These are phyloP conservation scores for Malacoraja senta DNA, from an alignment of 2,797 vertebrate species.

Conservation along the genomic window DNA sequence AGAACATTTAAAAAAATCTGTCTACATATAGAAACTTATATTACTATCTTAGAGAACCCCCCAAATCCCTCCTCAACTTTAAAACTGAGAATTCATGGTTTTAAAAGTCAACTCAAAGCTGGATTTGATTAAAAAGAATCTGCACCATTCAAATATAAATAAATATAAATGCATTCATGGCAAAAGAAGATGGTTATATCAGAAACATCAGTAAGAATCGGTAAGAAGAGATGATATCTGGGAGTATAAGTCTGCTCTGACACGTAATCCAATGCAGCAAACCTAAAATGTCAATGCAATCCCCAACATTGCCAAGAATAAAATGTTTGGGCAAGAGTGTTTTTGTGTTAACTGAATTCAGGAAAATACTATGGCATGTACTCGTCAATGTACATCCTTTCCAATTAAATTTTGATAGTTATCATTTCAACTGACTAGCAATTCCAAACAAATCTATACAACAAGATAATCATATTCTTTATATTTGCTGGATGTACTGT, in stretches of 20 bases:
- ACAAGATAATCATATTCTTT: background rate
- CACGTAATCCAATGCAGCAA: background rate
- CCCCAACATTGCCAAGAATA: background rate
- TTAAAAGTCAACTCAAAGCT: background rate
- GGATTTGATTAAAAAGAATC: background rate
- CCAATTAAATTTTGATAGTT: background rate
- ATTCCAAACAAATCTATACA: background rate
- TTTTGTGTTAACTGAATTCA: background rate
- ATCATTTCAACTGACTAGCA: background rate
- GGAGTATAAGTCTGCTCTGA: background rate
- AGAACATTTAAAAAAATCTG: background rate
- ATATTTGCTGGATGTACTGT: background rate
- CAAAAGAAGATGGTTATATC: background rate
- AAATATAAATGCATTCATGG: background rate
- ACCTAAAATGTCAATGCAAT: background rate
- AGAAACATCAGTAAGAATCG: background rate
- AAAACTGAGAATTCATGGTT: background rate
- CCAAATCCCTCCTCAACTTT: background rate
- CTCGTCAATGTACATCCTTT: background rate
- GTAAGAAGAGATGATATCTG: too few relatives aligned
- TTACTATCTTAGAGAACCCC: background rate
- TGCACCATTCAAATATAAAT: background rate
- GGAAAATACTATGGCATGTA: background rate
- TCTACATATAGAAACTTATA: background rate
- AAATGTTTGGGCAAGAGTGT: background rate